Conservation (phyloP, 2,888 invertebrate genomes). For the Lypha dubia region DNA sequence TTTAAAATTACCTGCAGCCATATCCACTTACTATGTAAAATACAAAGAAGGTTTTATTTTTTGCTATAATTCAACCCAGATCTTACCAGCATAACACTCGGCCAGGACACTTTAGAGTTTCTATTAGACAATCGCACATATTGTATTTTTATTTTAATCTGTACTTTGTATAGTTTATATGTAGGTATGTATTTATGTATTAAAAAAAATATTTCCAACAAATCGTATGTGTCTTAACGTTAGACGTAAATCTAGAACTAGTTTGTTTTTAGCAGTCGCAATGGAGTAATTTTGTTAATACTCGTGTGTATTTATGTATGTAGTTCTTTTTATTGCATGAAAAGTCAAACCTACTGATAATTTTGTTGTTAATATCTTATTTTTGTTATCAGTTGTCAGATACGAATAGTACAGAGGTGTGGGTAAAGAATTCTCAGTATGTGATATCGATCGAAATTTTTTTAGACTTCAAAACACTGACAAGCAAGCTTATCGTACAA, state of each 20-base stretch:
- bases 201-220: not conserved
- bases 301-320: too few relatives aligned
- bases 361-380: slow-evolving; percentile 18
- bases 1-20: too few relatives aligned
- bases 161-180: not conserved
- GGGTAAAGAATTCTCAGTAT: not conserved
- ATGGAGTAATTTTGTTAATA: not conserved
- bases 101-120: slow-evolving; percentile 80
- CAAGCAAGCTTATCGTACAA: not conserved
- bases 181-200: not conserved
- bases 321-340: slow-evolving; percentile 2
- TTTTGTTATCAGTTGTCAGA: slow-evolving; percentile 29
- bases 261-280: slow-evolving; percentile 1
- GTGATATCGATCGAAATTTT: slow-evolving; percentile 8
- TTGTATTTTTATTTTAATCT: slow-evolving; percentile 60
- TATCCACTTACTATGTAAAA: too few relatives aligned
- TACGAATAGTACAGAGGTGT: not conserved
- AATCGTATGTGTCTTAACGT: not conserved
- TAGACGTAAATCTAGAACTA: slow-evolving; percentile 47
- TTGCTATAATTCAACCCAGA: not conserved
- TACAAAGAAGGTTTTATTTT: too few relatives aligned
- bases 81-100: slow-evolving; percentile 81
- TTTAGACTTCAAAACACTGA: not conserved
- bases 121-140: slow-evolving; percentile 80
- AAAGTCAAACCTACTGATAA: slow-evolving; percentile 43